Conservation (phyloP, 2,888 invertebrate species). For the Amphimallon solstitiale region DNA sequence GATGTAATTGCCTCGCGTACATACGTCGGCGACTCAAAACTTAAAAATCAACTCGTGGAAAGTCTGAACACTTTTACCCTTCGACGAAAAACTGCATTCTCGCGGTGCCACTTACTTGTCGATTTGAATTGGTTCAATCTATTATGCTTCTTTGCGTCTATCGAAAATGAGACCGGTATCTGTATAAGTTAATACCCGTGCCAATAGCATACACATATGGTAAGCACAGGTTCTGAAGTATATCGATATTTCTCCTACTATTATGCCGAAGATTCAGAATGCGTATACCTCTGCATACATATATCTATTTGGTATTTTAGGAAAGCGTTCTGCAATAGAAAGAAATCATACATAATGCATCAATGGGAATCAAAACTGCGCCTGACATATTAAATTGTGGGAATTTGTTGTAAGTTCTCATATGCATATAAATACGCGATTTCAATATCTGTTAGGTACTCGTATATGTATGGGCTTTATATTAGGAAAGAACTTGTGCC, state of each 20-base stretch:
- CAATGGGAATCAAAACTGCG: neutral
- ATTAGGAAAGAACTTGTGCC: too few relatives aligned
- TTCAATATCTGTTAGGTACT: too few relatives aligned
- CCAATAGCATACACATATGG: neutral
- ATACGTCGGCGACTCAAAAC: constrained; percentile 21
- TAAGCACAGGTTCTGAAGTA: neutral
- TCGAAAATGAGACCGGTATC: neutral
- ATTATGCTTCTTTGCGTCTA: constrained; percentile 16
- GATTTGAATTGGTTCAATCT: constrained; percentile 3
- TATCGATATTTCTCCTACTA: neutral
- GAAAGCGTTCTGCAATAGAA: neutral
- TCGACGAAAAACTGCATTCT: constrained; percentile 38
- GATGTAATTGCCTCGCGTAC: constrained; percentile 4
- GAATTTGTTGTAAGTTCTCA: too few relatives aligned
- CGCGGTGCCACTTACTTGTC: constrained; percentile 6
- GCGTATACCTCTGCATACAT: neutral
- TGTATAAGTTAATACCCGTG: neutral
- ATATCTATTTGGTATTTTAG: neutral
- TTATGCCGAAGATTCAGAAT: neutral
- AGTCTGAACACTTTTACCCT: constrained; percentile 42
- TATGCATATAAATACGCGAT: too few relatives aligned
- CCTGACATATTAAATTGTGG: neutral
- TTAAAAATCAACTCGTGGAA: constrained; percentile 40
- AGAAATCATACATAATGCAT: constrained; percentile 2
- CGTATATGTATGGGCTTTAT: too few relatives aligned